Evolutionary conservation across 2,888 invertebrate genomes (phyloP), one percentile per base, ranked within the genome.

Genomic region (Phytoseiulus persimilis): DNA sequence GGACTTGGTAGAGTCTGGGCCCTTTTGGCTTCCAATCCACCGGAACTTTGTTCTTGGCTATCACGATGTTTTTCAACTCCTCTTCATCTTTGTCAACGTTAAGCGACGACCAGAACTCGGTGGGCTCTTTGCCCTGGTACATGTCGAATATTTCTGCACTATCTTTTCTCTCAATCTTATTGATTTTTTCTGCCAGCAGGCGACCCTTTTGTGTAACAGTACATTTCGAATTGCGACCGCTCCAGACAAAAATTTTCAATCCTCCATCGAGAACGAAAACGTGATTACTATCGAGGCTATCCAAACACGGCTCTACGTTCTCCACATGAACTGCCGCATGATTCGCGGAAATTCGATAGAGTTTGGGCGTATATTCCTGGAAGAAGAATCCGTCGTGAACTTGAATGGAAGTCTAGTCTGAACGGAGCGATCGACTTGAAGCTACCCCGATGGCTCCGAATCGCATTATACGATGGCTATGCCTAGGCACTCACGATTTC

Each of bases 81-180:
- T 83, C 90, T 14, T 90, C 84, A 9, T 83, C 33, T 89, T 46
- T 23, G 32, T 32, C 39, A 28, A 83, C 87, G 9, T 28, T 31
- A 65, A 46, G 32, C 28, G 31, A 91, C 0, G 94, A 94, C 96
- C 98, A 97, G 93, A 99, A 99, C 39, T 96, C 96, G 9, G 93
- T 93, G 9, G 95, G 95, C 92, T 99, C 98, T 90, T 95, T 95
- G 0, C 96, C 96, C 93, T 96, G 96, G 83, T 94, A 94, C 92
- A 97, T 96, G 0, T 96, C 95, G 83, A 96, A 93, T 90, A 99
- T 95, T 92, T 98, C 98, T 0, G 98, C 95, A 92, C 96, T 96
- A 92, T 97, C 97, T 93, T 99, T 99, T 32, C 99, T 94, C 93
- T 99, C 99, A 92, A 98, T 97, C 93, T 99, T 99, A 93, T 98